A percentile compares a stretch with the other conserved stretches of the same genome.
Conservation (phyloP, 2,113 vertebrate genomes). For the Pterophyllum scalare region DNA sequence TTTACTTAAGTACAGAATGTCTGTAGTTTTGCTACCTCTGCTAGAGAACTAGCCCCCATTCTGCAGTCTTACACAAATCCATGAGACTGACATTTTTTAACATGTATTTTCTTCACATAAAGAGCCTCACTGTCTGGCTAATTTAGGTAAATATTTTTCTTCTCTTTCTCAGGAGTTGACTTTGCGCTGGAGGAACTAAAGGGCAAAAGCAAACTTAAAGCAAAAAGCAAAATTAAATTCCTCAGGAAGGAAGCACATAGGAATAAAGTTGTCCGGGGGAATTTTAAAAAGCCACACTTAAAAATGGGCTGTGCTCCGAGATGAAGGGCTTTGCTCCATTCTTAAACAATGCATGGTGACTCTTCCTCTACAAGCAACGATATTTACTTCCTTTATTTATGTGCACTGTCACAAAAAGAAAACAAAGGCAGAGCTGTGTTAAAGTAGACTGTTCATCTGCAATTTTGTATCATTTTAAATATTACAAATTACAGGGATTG, state of each 20-base stretch:
- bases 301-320: neutral
- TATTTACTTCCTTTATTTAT: neutral
- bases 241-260: neutral
- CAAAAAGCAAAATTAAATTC: neutral
- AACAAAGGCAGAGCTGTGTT: neutral
- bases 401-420: neutral
- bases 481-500: neutral
- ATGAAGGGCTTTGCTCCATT: neutral
- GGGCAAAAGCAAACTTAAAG: constrained; percentile 7
- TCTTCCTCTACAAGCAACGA: neutral
- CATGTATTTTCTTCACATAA: neutral
- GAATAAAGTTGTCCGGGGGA: constrained; percentile 13
- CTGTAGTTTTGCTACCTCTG: too few relatives aligned
- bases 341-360: neutral
- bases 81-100: accelerated
- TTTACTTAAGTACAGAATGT: too few relatives aligned
- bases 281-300: neutral
- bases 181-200: neutral
- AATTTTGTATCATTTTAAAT: neutral
- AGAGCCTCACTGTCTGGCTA: neutral
- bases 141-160: neutral
- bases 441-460: neutral
- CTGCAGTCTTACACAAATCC: neutral
- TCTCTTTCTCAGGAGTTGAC: neutral
- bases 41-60: neutral